Evolutionary conservation across 2,113 vertebrate genomes (phyloP).

Genomic region (Neodontobutis hainanensis): DNA sequence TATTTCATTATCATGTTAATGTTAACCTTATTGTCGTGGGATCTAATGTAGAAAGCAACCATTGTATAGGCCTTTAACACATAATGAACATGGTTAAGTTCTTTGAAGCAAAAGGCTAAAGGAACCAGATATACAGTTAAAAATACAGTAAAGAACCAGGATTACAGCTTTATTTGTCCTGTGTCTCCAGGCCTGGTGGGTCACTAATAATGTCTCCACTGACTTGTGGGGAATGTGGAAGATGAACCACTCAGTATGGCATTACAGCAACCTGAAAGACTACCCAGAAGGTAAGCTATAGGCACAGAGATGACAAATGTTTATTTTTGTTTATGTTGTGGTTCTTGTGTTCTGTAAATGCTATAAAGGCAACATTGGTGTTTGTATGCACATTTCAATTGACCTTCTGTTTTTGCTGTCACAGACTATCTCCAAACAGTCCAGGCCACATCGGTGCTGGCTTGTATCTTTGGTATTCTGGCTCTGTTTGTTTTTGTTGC

Average conservation of each 20-base stretch:
- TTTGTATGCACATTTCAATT: neutral
- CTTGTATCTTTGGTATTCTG: constrained; percentile 90
- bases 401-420: constrained; percentile 8
- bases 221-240: constrained; percentile 80
- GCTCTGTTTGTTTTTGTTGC: constrained; percentile 87
- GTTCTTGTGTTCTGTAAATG: neutral
- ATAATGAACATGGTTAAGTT: too few relatives aligned
- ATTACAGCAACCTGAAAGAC: constrained; percentile 70
- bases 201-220: constrained; percentile 57
- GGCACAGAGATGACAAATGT: neutral
- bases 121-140: too few relatives aligned
- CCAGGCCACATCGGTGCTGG: constrained; percentile 91
- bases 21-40: too few relatives aligned
- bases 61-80: too few relatives aligned
- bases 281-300: constrained; percentile 62
- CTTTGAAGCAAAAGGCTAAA: too few relatives aligned
- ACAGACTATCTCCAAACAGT: constrained; percentile 85
- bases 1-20: too few relatives aligned
- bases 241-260: constrained; percentile 56
- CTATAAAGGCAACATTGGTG: neutral
- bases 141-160: too few relatives aligned
- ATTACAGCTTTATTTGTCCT: neutral
- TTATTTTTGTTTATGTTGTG: neutral
- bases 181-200: constrained; percentile 78
- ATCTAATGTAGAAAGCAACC: too few relatives aligned